A percentile compares a stretch with the other conserved stretches of the same genome.
phyloP scores from a whole-genome alignment of 2,888 invertebrate species.

The Andrena praecox region DNA sequence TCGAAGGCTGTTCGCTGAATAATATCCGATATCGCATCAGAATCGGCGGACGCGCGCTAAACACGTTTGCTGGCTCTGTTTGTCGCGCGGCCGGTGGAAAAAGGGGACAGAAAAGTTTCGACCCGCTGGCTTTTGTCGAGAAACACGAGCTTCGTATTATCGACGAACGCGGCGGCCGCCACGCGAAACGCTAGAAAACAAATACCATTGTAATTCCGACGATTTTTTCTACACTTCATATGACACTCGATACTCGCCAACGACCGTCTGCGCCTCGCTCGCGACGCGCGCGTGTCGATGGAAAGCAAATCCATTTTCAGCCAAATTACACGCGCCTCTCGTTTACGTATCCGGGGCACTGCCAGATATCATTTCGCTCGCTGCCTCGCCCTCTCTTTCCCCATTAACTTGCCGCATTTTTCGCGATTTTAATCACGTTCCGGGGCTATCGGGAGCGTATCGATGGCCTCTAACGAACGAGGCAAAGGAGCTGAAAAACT shows the following conservation, averaged over 20 bases:
- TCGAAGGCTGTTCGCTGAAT: not conserved
- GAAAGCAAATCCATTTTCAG: conserved; percentile 69
- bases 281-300: conserved; percentile 54
- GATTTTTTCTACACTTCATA: conserved; percentile 50
- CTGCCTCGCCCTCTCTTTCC: conserved; percentile 1
- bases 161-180: conserved; percentile 22
- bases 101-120: conserved; percentile 45
- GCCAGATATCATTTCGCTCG: conserved; percentile 51
- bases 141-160: conserved; percentile 48
- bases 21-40: conserved; percentile 7
- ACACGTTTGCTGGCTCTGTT: not conserved
- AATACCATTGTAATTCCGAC: conserved; percentile 58
- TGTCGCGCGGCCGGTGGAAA: not conserved
- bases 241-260: conserved; percentile 51
- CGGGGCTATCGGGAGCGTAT: not conserved
- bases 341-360: conserved; percentile 46
- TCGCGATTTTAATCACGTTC: conserved; percentile 52
- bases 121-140: conserved; percentile 47
- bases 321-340: conserved; percentile 67
- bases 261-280: conserved; percentile 15
- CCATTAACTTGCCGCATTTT: conserved; percentile 16
- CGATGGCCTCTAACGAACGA: not conserved
- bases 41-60: not conserved
- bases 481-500: not conserved
- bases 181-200: conserved; percentile 52